These are phyloP conservation scores for Bergia sp. DNA, from an alignment of 92 coral and sea anemone genomes.

Conservation along the genomic window DNA sequence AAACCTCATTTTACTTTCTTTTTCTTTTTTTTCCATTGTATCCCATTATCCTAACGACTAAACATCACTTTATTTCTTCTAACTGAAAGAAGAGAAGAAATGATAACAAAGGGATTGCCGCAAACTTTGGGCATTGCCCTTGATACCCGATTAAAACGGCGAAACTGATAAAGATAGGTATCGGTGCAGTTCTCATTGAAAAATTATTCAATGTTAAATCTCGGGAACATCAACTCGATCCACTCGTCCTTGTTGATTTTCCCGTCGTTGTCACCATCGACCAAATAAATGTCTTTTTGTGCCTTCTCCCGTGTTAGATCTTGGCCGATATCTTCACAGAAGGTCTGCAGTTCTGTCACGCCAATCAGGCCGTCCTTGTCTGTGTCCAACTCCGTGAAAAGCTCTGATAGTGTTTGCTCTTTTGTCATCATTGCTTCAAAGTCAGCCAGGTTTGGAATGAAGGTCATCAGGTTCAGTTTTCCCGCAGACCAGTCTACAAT, in stretches of 20 bases:
- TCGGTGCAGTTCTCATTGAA: neutral
- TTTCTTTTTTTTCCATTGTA: neutral
- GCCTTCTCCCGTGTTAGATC: constrained; percentile 90
- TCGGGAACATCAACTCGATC: constrained; percentile 99
- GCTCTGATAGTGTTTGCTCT: constrained; percentile 95
- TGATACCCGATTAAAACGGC: neutral
- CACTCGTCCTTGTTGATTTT: constrained; percentile 95
- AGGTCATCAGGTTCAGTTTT: constrained; percentile 89
- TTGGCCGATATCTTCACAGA: constrained; percentile 97
- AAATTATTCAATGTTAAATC: constrained; percentile 86
- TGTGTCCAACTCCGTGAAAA: constrained; percentile 90
- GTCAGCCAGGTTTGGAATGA: constrained; percentile 97
- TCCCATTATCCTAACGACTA: neutral
- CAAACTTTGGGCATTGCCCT: neutral
- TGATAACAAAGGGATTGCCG: neutral
- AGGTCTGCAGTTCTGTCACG: constrained; percentile 83
- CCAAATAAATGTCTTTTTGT: constrained; percentile 81
- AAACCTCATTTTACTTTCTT: neutral
- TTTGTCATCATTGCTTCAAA: constrained; percentile 97
- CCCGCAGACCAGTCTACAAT: constrained; percentile 59
- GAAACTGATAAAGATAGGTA: neutral
- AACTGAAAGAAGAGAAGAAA: neutral
- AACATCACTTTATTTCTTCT: no score
- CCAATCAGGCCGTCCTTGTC: constrained; percentile 95
- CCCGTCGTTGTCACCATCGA: constrained; percentile 89